Percentiles rank a stretch among this genome's conserved stretches.
Conservation (phyloP, 2,113 vertebrate species). For the Osmerus eperlanus region DNA sequence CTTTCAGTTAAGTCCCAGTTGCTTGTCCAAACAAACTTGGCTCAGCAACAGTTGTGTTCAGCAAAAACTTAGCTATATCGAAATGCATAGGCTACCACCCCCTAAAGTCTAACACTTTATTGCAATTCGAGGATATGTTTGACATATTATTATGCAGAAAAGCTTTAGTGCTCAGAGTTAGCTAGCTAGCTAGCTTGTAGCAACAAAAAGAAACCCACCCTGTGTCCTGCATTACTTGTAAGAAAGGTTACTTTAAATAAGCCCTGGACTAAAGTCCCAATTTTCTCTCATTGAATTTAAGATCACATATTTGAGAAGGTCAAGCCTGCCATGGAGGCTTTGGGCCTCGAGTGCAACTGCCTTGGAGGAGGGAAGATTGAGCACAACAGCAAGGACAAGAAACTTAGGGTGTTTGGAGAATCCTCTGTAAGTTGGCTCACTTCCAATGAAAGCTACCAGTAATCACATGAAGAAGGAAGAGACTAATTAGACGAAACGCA, state of each 20-base stretch:
- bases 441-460: background rate
- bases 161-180: no score
- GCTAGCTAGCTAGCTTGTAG: no score
- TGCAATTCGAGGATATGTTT: background rate
- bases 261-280: background rate
- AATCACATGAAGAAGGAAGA: background rate
- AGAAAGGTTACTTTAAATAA: background rate
- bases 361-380: constrained; percentile 89
- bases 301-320: constrained; percentile 90
- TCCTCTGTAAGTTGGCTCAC: constrained; percentile 78
- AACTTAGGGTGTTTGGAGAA: constrained; percentile 82
- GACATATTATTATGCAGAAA: no score
- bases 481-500: background rate
- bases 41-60: background rate
- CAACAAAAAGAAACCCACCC: no score
- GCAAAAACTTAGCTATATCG: background rate
- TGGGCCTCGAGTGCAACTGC: constrained; percentile 81
- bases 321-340: constrained; percentile 75
- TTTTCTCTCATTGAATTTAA: constrained; percentile 44
- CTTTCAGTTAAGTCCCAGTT: background rate
- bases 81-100: background rate
- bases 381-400: constrained; percentile 82
- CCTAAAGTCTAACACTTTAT: background rate
- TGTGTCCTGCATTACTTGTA: background rate
- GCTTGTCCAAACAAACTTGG: background rate